Evolutionary conservation across 92 coral and sea anemone genomes (phyloP).

Genomic region (Zoanthus solanderi): DNA sequence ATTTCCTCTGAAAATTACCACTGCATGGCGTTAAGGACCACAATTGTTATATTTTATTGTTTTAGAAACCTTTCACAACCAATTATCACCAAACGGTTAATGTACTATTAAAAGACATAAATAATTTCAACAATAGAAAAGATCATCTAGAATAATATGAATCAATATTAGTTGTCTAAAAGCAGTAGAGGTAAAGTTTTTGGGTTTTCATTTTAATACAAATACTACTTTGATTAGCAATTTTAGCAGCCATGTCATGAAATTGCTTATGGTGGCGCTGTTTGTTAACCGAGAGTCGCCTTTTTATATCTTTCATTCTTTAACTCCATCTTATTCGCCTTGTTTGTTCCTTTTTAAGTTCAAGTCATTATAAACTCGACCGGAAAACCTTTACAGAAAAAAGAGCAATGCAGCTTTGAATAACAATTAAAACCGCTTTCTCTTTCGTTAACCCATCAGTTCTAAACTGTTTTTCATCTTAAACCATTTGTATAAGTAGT

Average conservation of each 20-base stretch:
- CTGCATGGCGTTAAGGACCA: background rate
- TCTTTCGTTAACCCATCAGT: too few relatives aligned
- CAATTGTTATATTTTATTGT: conserved; percentile 2
- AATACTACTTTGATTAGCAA: background rate
- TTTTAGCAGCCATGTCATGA: background rate
- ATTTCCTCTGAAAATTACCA: conserved; percentile 4
- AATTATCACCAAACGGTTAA: background rate
- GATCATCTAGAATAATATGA: background rate
- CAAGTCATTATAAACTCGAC: background rate
- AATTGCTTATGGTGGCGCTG: too few relatives aligned
- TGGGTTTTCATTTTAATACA: background rate
- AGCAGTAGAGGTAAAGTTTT: background rate
- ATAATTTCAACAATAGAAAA: background rate
- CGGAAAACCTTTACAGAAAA: background rate
- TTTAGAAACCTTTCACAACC: background rate
- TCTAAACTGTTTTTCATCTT: too few relatives aligned
- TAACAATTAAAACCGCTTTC: too few relatives aligned
- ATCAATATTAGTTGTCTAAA: background rate
- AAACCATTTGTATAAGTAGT: too few relatives aligned
- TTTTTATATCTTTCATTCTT: too few relatives aligned
- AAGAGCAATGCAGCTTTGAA: background rate
- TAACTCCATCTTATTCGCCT: too few relatives aligned
- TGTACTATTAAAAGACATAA: background rate
- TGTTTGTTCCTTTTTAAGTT: background rate
- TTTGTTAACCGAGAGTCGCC: too few relatives aligned